Evolutionary conservation across 2,113 vertebrate genomes (phyloP).

Genomic region (Sialia sialis): DNA sequence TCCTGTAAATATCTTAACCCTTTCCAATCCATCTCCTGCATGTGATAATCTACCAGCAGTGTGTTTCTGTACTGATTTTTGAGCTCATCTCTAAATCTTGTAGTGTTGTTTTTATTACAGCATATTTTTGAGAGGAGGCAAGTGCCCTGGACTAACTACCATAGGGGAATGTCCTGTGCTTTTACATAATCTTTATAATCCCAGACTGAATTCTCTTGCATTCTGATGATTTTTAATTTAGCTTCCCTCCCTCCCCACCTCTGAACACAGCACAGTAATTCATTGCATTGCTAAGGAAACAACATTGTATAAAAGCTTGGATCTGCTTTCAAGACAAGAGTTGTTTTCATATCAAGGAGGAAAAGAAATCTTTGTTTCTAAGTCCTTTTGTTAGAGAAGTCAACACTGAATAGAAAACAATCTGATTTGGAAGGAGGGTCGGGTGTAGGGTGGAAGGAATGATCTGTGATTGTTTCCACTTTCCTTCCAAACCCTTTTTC

Average conservation of each 20-base stretch:
- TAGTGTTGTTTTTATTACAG: neutral
- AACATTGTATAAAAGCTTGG: neutral
- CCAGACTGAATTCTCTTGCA: neutral
- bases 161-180: neutral
- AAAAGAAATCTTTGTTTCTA: neutral
- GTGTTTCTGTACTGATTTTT: neutral
- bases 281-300: neutral
- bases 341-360: neutral
- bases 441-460: neutral
- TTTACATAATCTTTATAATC: neutral
- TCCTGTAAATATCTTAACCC: neutral
- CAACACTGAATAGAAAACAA: neutral
- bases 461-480: neutral
- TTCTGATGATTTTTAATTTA: neutral
- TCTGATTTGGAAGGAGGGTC: neutral
- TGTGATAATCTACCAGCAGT: neutral
- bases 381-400: neutral
- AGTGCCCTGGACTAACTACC: neutral
- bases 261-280: neutral
- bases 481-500: neutral
- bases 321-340: neutral
- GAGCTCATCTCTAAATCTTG: neutral
- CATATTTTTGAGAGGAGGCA: neutral
- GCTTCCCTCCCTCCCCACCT: neutral
- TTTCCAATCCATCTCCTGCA: neutral